phyloP scores from a whole-genome alignment of 1,140 invertebrate genomes.

The Apis cerana region DNA sequence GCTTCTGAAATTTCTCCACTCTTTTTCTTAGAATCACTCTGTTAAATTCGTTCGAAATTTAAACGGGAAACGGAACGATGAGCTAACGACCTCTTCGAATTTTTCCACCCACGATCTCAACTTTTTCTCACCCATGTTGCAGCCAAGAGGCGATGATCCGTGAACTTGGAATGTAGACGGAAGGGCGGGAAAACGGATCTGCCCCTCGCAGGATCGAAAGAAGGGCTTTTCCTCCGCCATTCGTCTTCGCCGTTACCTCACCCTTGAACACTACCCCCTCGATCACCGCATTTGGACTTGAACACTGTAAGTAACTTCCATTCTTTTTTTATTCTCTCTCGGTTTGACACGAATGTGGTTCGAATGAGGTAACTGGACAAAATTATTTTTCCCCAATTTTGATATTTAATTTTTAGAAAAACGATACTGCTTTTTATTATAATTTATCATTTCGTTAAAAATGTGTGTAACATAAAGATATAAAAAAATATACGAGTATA shows the following conservation, averaged over 20 bases:
- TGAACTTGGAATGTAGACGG: slow-evolving; percentile 72
- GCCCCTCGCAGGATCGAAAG: slow-evolving; percentile 67
- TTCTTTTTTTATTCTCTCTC: too few species aligned
- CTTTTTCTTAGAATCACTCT: not conserved
- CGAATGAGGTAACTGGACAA: too few species aligned
- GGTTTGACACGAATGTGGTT: not conserved
- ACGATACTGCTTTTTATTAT: too few species aligned
- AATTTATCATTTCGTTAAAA: too few species aligned
- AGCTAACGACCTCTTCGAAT: slow-evolving; percentile 18
- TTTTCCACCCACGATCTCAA: slow-evolving; percentile 15
- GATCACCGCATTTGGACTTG: slow-evolving; percentile 53
- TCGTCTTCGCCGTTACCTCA: slow-evolving; percentile 56
- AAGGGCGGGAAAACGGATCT: slow-evolving; percentile 62
- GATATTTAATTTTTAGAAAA: too few species aligned
- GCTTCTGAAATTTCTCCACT: not conserved
- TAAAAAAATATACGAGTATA: too few species aligned
- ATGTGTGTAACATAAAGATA: too few species aligned
- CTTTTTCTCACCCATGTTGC: slow-evolving; percentile 37
- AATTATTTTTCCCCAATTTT: too few species aligned
- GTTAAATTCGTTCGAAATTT: not conserved
- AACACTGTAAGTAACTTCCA: slow-evolving; percentile 64
- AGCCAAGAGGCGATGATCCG: slow-evolving; percentile 64
- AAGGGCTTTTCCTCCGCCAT: slow-evolving; percentile 64
- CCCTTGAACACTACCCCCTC: slow-evolving; percentile 31
- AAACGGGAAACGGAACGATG: not conserved